Percentiles rank a stretch among this genome's conserved stretches.
Conservation (phyloP, 1,140 invertebrate species). For the Drosophila bocqueti region DNA sequence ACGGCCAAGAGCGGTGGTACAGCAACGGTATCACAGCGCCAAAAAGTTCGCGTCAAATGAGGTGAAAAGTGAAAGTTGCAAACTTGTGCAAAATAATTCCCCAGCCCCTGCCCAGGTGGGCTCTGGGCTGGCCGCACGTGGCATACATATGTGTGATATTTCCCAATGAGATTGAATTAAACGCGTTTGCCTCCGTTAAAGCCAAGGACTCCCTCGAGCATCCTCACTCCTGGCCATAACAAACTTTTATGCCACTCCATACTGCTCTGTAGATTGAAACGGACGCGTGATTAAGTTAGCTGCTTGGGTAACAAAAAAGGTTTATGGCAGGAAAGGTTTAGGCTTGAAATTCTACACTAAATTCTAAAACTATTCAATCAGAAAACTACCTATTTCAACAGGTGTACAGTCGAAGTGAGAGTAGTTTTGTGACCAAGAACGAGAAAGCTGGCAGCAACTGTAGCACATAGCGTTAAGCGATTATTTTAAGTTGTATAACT, state of each 20-base stretch:
- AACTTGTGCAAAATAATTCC: slow-evolving; percentile 35
- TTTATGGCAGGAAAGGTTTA: slow-evolving; percentile 17
- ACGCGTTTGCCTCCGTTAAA: slow-evolving; percentile 30
- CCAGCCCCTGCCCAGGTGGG: slow-evolving; percentile 28
- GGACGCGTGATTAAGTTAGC: slow-evolving; percentile 22
- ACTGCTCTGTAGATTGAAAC: slow-evolving; percentile 11
- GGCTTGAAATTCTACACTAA: background rate
- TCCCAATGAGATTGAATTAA: slow-evolving; percentile 45
- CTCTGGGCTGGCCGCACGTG: slow-evolving; percentile 22
- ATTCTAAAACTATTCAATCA: background rate
- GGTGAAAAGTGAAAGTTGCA: slow-evolving; percentile 75
- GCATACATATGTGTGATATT: slow-evolving; percentile 60
- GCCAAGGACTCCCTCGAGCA: slow-evolving; percentile 20
- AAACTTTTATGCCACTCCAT: slow-evolving; percentile 21
- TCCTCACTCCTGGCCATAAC: slow-evolving; percentile 25
- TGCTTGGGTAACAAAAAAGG: background rate
- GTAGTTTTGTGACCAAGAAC: background rate
- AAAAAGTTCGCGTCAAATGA: slow-evolving; percentile 56
- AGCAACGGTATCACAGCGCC: slow-evolving; percentile 38
- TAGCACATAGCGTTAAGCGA: background rate
- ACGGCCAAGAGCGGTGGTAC: slow-evolving; percentile 17
- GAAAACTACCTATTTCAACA: slow-evolving; percentile 8
- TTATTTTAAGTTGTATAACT: background rate
- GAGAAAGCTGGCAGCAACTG: background rate
- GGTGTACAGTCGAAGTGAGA: background rate